Conservation (phyloP, 2,113 vertebrate species). For the Eleginops maclovinus region DNA sequence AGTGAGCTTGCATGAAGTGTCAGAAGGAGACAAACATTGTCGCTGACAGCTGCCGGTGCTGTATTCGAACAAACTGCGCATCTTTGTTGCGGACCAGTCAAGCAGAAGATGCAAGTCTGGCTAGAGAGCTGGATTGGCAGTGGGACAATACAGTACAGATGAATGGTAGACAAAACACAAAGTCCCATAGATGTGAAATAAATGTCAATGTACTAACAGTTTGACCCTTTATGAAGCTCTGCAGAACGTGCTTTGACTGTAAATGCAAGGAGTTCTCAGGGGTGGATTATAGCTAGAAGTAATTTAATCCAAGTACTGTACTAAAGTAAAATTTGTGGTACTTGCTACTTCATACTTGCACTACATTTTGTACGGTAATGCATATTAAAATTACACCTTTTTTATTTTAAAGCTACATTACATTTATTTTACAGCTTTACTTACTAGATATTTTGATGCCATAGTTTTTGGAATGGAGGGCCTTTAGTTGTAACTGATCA, state of each 20-base stretch:
- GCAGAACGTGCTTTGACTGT: conserved; percentile 61
- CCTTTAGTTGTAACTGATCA: no score
- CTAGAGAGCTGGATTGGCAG: conserved; percentile 62
- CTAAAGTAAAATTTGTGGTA: no score
- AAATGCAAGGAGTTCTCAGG: conserved; percentile 31
- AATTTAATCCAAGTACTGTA: no score
- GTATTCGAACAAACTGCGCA: conserved; percentile 44
- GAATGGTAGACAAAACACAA: conserved; percentile 64
- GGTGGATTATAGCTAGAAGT: no score
- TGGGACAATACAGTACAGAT: conserved; percentile 68
- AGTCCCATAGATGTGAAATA: conserved; percentile 36
- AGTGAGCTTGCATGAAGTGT: conserved; percentile 38
- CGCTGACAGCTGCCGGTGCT: conserved; percentile 69
- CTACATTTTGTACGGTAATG: no score
- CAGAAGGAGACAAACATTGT: conserved; percentile 67
- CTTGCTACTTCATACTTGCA: no score
- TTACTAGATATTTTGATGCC: no score
- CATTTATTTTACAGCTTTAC: no score
- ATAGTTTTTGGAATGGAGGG: no score
- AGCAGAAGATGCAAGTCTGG: conserved; percentile 73
- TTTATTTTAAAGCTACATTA: no score
- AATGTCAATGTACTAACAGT: conserved; percentile 44
- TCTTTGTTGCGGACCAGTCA: conserved; percentile 75
- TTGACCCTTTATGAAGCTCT: conserved; percentile 45
- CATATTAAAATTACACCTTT: no score